Evolutionary conservation across 2,797 vertebrate species (phyloP).

Genomic region (Anguilla anguilla): DNA sequence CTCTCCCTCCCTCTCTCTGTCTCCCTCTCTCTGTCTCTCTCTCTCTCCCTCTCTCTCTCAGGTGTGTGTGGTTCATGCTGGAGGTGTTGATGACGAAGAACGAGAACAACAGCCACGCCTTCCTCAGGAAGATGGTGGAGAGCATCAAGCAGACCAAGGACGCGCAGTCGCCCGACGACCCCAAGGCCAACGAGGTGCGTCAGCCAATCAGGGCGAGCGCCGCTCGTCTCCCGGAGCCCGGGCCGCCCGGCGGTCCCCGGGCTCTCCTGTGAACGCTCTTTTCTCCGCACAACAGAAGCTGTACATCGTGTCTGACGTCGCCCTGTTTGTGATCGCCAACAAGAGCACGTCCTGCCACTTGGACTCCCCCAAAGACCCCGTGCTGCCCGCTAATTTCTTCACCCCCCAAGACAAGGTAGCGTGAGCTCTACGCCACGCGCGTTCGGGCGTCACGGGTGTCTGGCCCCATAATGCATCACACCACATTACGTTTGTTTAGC

Average conservation of each 20-base stretch:
- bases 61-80: slow-evolving; percentile 99
- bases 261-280: neutral
- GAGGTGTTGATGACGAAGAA: slow-evolving; percentile 99
- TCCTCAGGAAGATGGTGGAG: slow-evolving; percentile 97
- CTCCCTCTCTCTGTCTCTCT: too few relatives aligned
- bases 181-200: slow-evolving; percentile 92
- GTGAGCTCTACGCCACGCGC: neutral
- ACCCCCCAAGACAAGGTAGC: slow-evolving; percentile 92
- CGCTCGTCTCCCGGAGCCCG: neutral
- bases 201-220: neutral
- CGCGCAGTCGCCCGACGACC: slow-evolving; percentile 92
- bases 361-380: slow-evolving; percentile 92
- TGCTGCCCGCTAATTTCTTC: slow-evolving; percentile 93
- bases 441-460: neutral
- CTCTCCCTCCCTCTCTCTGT: neutral
- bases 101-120: slow-evolving; percentile 98
- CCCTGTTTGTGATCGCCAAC: slow-evolving; percentile 95
- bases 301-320: slow-evolving; percentile 95
- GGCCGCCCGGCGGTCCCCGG: neutral
- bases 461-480: neutral
- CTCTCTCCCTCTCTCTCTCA: slow-evolving; percentile 47
- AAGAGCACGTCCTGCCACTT: slow-evolving; percentile 96
- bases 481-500: neutral
- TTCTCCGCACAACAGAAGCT: slow-evolving; percentile 81
- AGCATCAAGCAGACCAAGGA: slow-evolving; percentile 98